Evolutionary conservation across 2,888 invertebrate genomes (phyloP).

Genomic region (Sinohyriopsis cumingii): DNA sequence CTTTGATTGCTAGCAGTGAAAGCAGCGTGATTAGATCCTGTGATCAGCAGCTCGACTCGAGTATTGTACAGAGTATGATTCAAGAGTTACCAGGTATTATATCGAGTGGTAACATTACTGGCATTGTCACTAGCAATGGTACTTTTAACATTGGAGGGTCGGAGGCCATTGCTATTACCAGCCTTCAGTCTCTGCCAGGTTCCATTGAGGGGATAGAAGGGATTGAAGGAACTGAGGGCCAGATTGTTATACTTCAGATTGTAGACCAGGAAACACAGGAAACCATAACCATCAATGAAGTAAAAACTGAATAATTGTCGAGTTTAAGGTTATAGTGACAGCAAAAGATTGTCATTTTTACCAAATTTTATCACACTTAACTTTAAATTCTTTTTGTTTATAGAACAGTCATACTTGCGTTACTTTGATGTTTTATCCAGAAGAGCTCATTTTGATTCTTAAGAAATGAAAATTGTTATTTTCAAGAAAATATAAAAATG

Average conservation of each 20-base stretch:
- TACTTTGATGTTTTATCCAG: too few relatives aligned
- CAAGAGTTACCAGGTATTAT: background rate
- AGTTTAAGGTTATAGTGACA: too few relatives aligned
- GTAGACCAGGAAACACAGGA: slow-evolving; percentile 50
- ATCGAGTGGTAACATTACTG: background rate
- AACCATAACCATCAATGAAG: too few relatives aligned
- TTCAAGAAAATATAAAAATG: too few relatives aligned
- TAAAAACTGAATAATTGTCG: too few relatives aligned
- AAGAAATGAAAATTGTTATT: too few relatives aligned
- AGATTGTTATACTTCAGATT: slow-evolving; percentile 62
- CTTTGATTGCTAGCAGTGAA: slow-evolving; percentile 1
- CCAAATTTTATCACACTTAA: too few relatives aligned
- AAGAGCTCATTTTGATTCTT: too few relatives aligned
- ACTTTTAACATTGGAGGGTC: too few relatives aligned
- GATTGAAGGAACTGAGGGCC: slow-evolving; percentile 41
- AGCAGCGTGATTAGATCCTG: background rate
- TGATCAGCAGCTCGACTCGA: background rate
- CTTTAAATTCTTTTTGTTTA: too few relatives aligned
- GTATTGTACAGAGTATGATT: background rate
- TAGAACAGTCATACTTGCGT: too few relatives aligned
- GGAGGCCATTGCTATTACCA: slow-evolving; percentile 22
- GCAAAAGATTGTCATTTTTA: too few relatives aligned
- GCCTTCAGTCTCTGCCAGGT: slow-evolving; percentile 32
- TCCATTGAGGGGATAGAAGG: slow-evolving; percentile 33
- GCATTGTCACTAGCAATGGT: background rate